Conservation (phyloP, 1,140 invertebrate genomes). For the Pristionchus pacificus region DNA sequence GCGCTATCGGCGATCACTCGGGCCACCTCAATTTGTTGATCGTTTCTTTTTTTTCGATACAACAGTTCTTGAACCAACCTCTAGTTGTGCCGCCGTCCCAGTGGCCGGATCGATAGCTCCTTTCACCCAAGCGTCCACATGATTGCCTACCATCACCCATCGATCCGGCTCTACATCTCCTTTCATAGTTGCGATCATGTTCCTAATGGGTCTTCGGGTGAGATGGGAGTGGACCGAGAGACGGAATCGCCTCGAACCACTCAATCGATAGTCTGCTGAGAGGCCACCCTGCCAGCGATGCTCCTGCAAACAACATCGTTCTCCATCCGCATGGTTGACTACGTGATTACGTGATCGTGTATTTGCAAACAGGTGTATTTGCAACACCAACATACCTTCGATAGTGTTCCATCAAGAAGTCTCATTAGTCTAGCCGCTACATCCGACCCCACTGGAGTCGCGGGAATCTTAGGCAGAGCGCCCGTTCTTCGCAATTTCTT, state of each 20-base stretch:
- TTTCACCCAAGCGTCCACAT: slow-evolving; percentile 64
- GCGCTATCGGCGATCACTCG: neutral
- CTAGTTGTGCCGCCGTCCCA: slow-evolving; percentile 62
- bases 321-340: too few relatives aligned
- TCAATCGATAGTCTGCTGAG: neutral
- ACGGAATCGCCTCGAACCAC: neutral
- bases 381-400: neutral
- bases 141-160: slow-evolving; percentile 64
- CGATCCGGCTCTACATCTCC: slow-evolving; percentile 56
- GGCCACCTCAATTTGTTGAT: neutral
- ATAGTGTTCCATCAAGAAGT: neutral
- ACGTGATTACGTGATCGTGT: slow-evolving; percentile 3
- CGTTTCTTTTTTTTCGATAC: neutral
- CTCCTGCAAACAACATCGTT: too few relatives aligned
- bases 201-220: slow-evolving; percentile 12
- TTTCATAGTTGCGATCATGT: slow-evolving; percentile 34
- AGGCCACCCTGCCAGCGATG: neutral
- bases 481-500: slow-evolving; percentile 37
- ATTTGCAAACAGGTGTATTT: too few relatives aligned
- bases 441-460: slow-evolving; percentile 23
- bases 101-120: slow-evolving; percentile 53
- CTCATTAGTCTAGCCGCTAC: slow-evolving; percentile 26
- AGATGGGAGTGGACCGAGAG: neutral
- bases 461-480: neutral
- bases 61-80: slow-evolving; percentile 61